Base-by-base conservation (phyloP, 2,113 vertebrate genomes). In the Irena cyanogastra region DNA sequence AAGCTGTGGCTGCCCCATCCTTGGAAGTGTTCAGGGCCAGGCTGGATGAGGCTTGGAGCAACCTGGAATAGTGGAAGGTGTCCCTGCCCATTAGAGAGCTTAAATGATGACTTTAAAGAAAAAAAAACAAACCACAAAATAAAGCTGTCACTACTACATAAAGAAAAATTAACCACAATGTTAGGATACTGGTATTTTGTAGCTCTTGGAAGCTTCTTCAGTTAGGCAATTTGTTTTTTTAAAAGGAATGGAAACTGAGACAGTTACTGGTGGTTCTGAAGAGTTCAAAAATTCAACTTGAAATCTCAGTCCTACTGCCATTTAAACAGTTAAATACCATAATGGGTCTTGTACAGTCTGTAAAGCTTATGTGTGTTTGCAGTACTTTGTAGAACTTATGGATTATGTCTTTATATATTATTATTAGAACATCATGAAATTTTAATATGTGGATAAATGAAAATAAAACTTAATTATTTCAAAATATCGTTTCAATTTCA, bases 401-500 rank as follows among this genome's bases (percentile, higher is more conserved):
- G 70, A 61, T 91, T 89, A 66, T 57, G 17, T 80, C 71, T 77
- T 74, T 85, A 74, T 80, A 33, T 57, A 71, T 69, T 79, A 70
- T 65, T 92, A 87, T 87, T 93, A 93, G 54, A 81, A 92, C 54
- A 71, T 70, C 68, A 88, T 95, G 39, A 90, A 90, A 78, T 86
- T 89, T 94, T 93, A 94, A 86, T 85, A 77, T 66, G 68, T 64
- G 52, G 27, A 44, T 93, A 92, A 96, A 94, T 90, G 64, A 94
- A 95, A 93, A 93, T 95, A 90, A 93, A 90, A 94, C 28, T 89
- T 92, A 92, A 93, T 91, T 94, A 93, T 93, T 95, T 95, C 83
- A 95, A 94, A 94, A 83, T 91, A 95, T 64, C 19, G 30, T 66
- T 94, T 77, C 70, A 64, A 66, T 90, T 93, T 93, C 75, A 70